Conservation (phyloP, 2,888 invertebrate genomes). For the Rhaphigaster nebulosa region DNA sequence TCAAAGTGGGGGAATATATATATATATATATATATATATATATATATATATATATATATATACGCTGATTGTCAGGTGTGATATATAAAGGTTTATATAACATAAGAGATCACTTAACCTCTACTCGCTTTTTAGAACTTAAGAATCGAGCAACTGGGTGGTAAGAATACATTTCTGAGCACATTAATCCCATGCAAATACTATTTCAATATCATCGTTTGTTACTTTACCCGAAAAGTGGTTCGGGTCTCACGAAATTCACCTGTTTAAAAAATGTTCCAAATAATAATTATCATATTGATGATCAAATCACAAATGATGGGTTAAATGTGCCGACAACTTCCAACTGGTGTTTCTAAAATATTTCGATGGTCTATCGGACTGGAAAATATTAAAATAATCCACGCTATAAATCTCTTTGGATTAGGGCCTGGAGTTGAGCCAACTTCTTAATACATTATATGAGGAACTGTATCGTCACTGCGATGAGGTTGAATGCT, state of each 20-base stretch:
- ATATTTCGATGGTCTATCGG: neutral
- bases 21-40: too few species aligned
- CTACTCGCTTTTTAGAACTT: too few species aligned
- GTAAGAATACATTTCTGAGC: too few species aligned
- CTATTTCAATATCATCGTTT: too few species aligned
- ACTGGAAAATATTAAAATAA: slow-evolving; percentile 22
- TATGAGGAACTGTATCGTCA: neutral
- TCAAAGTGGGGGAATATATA: too few species aligned
- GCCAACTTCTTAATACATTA: slow-evolving; percentile 34
- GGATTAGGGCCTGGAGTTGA: slow-evolving; percentile 2
- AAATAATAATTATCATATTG: neutral
- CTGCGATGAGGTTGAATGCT: neutral
- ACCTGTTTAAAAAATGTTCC: neutral
- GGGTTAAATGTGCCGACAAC: neutral
- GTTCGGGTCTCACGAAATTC: neutral
- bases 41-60: too few species aligned
- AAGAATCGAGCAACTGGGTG: too few species aligned
- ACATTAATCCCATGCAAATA: too few species aligned
- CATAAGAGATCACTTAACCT: too few species aligned
- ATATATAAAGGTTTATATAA: too few species aligned
- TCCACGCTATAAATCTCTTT: neutral
- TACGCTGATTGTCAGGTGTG: too few species aligned
- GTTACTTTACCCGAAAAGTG: too few species aligned
- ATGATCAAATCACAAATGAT: neutral
- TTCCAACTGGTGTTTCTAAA: slow-evolving; percentile 19